Evolutionary conservation across 2,113 vertebrate genomes (phyloP).

Genomic region (Microcebus jonahi): DNA sequence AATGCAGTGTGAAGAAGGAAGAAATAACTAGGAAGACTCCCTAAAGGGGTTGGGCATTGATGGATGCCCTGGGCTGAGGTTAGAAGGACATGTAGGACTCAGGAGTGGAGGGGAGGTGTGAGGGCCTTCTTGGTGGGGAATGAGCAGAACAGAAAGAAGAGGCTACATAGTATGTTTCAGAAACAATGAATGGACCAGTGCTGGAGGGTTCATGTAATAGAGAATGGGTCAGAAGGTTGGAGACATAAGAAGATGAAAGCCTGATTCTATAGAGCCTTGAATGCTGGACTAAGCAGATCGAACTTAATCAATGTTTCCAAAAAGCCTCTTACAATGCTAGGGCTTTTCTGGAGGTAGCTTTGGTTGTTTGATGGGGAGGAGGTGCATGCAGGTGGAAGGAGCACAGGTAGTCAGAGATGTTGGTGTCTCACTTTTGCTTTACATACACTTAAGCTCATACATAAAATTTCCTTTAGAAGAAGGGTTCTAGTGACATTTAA

Average conservation of each 20-base stretch:
- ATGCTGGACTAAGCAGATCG: background rate
- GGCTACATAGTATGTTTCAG: accelerated
- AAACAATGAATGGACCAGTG: background rate
- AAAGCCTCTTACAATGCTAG: background rate
- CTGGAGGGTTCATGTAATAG: background rate
- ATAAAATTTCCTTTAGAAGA: background rate
- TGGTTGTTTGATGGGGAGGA: background rate
- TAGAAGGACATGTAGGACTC: background rate
- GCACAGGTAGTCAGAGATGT: too few species aligned
- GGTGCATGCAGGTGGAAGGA: background rate
- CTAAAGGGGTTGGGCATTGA: background rate
- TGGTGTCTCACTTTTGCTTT: background rate
- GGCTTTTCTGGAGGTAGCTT: background rate
- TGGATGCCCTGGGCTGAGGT: background rate
- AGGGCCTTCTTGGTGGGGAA: background rate
- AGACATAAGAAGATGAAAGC: background rate
- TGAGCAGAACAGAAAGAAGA: background rate
- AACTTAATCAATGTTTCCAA: background rate
- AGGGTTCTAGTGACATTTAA: background rate
- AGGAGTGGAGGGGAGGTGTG: background rate
- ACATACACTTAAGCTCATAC: background rate
- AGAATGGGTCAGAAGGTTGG: background rate
- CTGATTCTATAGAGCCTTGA: background rate
- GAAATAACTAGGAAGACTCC: background rate
- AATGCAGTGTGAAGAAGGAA: background rate